Conservation (phyloP, 2,888 invertebrate genomes). For the Lampropteryx suffumata region DNA sequence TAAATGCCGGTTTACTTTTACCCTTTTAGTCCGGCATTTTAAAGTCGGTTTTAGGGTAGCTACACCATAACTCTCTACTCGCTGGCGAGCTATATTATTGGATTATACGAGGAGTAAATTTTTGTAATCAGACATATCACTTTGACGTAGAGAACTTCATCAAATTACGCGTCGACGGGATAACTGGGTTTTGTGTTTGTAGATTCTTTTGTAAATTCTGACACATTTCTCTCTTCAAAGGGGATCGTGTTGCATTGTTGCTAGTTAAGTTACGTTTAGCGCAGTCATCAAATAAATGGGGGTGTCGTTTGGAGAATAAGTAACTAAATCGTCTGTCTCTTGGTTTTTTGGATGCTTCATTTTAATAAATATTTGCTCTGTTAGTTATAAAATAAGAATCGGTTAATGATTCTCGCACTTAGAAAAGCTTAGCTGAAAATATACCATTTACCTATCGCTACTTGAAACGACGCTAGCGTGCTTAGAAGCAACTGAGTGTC, state of each 20-base stretch:
- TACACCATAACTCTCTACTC: neutral
- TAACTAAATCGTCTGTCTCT: too few species aligned
- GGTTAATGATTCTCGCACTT: neutral
- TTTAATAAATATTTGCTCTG: too few species aligned
- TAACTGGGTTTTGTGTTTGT: slow-evolving; percentile 6
- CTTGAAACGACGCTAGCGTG: slow-evolving; percentile 22
- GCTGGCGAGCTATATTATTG: slow-evolving; percentile 12
- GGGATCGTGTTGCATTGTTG: too few species aligned
- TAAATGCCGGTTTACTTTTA: too few species aligned
- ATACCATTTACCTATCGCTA: slow-evolving; percentile 4
- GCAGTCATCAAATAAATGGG: too few species aligned
- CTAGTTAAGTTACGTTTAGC: too few species aligned
- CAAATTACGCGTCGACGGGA: slow-evolving; percentile 6
- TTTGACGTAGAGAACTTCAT: slow-evolving; percentile 18
- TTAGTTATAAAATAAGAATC: too few species aligned
- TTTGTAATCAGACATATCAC: slow-evolving; percentile 23
- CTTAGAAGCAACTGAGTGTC: slow-evolving; percentile 25
- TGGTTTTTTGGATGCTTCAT: too few species aligned
- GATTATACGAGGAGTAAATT: slow-evolving; percentile 19
- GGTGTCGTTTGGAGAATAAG: too few species aligned
- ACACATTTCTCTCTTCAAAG: neutral
- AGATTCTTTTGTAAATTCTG: slow-evolving; percentile 3
- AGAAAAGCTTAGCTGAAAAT: slow-evolving; percentile 26
- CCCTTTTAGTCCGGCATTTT: neutral
- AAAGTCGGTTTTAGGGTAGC: neutral